A percentile compares a stretch with the other conserved stretches of the same genome.
phyloP scores from a whole-genome alignment of 2,888 invertebrate genomes.

The Geotrupes spiniger region DNA sequence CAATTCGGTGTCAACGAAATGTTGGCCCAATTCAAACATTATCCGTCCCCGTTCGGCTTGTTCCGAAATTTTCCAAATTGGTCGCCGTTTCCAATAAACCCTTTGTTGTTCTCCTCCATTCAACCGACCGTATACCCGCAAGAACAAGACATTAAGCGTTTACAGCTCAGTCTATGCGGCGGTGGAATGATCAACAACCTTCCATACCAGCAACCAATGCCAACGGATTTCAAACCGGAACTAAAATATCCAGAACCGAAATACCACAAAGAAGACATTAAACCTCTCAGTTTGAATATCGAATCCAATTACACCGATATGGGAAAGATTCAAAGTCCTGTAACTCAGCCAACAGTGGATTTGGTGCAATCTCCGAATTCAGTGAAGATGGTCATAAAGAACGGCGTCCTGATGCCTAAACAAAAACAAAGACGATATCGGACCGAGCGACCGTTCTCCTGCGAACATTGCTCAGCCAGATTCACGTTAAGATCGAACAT shows the following conservation, averaged over 20 bases:
- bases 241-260: constrained; percentile 25
- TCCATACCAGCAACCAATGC: constrained; percentile 23
- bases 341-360: constrained; percentile 52
- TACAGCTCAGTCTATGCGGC: constrained; percentile 69
- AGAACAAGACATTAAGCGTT: constrained; percentile 65
- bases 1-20: constrained; percentile 48
- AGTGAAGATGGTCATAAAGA: constrained; percentile 87
- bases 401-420: constrained; percentile 86
- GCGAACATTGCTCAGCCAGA: constrained; percentile 85
- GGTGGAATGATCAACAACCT: constrained; percentile 61
- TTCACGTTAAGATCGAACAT: constrained; percentile 92
- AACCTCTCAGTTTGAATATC: constrained; percentile 51
- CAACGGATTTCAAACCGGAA: constrained; percentile 33
- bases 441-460: constrained; percentile 87
- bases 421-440: constrained; percentile 87
- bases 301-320: constrained; percentile 34
- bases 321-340: constrained; percentile 47
- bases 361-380: constrained; percentile 59
- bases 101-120: constrained; percentile 62
- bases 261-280: constrained; percentile 50
- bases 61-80: constrained; percentile 51
- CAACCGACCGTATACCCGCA: constrained; percentile 53
- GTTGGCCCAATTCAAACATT: constrained; percentile 60
- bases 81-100: constrained; percentile 60
- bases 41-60: constrained; percentile 57